These are phyloP conservation scores for Hucho hucho DNA, from an alignment of 2,113 vertebrate species.

Conservation along the genomic window DNA sequence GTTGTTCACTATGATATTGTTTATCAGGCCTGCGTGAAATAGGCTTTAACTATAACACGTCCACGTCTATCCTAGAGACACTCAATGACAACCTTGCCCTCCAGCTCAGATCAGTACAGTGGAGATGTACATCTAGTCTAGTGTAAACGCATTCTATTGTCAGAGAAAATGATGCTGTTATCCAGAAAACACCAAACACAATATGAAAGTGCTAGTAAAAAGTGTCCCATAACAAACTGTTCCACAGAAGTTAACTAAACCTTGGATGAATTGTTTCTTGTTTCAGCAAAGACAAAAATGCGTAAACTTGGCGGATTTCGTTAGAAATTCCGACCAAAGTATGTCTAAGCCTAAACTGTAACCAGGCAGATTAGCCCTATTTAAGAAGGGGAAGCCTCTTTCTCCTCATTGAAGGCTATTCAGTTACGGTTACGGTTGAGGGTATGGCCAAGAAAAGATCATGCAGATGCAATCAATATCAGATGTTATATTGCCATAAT, in stretches of 20 bases:
- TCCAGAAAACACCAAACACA: neutral
- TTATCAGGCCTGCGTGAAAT: constrained; percentile 32
- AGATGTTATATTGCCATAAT: neutral
- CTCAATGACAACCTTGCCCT: neutral
- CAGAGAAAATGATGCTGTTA: neutral
- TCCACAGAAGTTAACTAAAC: neutral
- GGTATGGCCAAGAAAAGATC: neutral
- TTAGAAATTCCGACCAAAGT: no score
- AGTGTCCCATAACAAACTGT: neutral
- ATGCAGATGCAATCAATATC: neutral
- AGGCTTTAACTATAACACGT: neutral
- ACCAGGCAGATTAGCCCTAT: neutral
- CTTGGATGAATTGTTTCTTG: neutral
- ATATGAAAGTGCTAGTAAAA: neutral
- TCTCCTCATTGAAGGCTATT: neutral
- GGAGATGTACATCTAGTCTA: neutral
- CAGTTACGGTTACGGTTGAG: neutral
- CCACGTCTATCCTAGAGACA: neutral
- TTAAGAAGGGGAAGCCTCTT: neutral
- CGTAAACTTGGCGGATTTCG: no score
- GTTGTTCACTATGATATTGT: constrained; percentile 35
- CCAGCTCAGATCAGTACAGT: neutral
- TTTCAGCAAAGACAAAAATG: neutral
- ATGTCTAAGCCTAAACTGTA: neutral
- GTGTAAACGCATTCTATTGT: neutral